Conservation (phyloP, 2,797 vertebrate genomes). For the Lycodopsis pacificus region DNA sequence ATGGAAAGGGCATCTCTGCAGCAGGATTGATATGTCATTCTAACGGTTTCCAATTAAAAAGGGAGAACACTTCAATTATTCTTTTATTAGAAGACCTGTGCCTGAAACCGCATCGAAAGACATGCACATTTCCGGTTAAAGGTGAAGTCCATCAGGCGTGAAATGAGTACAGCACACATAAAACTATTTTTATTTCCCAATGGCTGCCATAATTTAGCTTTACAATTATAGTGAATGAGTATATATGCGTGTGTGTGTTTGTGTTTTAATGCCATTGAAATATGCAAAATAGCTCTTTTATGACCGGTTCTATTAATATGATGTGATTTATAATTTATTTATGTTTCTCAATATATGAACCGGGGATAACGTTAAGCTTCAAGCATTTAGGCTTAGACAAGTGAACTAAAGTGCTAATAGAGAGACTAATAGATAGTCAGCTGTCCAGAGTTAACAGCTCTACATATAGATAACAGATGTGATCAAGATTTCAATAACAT, state of each 20-base stretch:
- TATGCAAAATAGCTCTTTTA: conserved; percentile 50
- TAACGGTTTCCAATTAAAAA: conserved; percentile 90
- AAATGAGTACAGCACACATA: conserved; percentile 86
- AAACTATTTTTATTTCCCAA: conserved; percentile 82
- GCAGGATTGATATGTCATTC: conserved; percentile 84
- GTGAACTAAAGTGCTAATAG: background rate
- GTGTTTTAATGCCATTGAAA: conserved; percentile 49
- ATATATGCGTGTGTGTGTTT: conserved; percentile 14
- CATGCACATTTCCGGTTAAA: conserved; percentile 77
- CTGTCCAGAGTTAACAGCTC: background rate
- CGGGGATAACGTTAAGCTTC: background rate
- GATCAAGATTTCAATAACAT: background rate
- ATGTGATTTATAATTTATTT: conserved; percentile 22
- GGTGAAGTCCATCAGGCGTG: conserved; percentile 83
- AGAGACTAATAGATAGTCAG: background rate
- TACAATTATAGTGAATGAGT: conserved; percentile 71
- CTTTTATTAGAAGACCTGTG: conserved; percentile 79
- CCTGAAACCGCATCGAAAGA: conserved; percentile 69
- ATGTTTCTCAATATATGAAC: conserved; percentile 15
- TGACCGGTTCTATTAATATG: conserved; percentile 27
- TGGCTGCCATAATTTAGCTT: conserved; percentile 78
- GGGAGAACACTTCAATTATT: conserved; percentile 83
- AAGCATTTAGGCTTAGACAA: conserved; percentile 4
- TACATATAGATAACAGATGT: background rate
- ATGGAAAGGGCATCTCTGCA: conserved; percentile 82